A percentile compares a stretch with the other conserved stretches of the same genome.
phyloP scores from a whole-genome alignment of 1,140 invertebrate genomes.

The Zelostemma sp. region DNA sequence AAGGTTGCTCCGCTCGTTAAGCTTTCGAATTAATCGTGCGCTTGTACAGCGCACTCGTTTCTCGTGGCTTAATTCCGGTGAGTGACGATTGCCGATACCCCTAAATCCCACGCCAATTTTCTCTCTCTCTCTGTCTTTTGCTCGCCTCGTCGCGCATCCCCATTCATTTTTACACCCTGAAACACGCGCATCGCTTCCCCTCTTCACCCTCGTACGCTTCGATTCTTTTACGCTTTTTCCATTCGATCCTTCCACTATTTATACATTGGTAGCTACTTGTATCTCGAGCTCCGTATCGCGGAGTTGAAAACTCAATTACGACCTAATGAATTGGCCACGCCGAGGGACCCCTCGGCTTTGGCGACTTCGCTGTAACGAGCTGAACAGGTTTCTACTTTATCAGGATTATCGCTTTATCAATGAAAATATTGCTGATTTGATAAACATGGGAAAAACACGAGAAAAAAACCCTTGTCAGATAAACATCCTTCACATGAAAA shows the following conservation, averaged over 20 bases:
- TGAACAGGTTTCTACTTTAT: slow-evolving; percentile 48
- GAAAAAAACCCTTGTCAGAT: no score
- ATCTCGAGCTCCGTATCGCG: slow-evolving; percentile 59
- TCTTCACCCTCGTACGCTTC: slow-evolving; percentile 25
- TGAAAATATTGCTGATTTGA: slow-evolving; percentile 32
- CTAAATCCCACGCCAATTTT: slow-evolving; percentile 41
- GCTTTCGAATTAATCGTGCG: slow-evolving; percentile 63
- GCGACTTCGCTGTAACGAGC: slow-evolving; percentile 55
- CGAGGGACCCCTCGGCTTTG: slow-evolving; percentile 18
- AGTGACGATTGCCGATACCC: slow-evolving; percentile 49
- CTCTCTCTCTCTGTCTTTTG: slow-evolving; percentile 19
- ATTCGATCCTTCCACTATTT: slow-evolving; percentile 23
- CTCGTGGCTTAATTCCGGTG: slow-evolving; percentile 61
- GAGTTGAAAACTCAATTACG: slow-evolving; percentile 68
- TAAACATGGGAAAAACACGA: slow-evolving; percentile 24
- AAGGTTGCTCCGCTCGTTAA: slow-evolving; percentile 59
- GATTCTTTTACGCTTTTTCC: slow-evolving; percentile 31
- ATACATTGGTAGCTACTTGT: slow-evolving; percentile 58
- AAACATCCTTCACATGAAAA: no score
- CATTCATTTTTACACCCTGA: slow-evolving; percentile 31
- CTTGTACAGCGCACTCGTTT: slow-evolving; percentile 60
- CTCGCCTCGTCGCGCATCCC: neutral
- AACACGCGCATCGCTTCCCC: slow-evolving; percentile 41
- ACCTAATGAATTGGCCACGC: slow-evolving; percentile 64
- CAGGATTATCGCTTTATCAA: slow-evolving; percentile 20